Base-by-base conservation (phyloP, 2,113 vertebrate genomes). In the Aldabrachelys gigantea region DNA sequence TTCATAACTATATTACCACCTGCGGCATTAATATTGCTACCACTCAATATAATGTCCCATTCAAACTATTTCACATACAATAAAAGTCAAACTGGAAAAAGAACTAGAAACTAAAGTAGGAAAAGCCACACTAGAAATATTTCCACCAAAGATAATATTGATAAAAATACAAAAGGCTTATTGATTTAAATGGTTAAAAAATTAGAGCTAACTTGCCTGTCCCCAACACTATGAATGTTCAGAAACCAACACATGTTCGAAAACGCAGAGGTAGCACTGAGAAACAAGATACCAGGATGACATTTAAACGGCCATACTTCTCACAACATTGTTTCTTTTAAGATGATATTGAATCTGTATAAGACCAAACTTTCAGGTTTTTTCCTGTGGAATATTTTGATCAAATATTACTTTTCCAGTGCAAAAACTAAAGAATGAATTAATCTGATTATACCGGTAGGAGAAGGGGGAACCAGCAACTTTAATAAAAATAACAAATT, bases 111-210 rank as follows among this genome's bases (percentile, higher is more conserved):
- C 56, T 57, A 56, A 25, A 4, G 24, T 57, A 57, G 56, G 56
- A 24, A 57, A 27, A 27, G 56, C 56, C 25, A 27, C n/a, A 8
- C 3, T 87, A 53, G 65, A 80, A 52, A 75, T 80, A 90, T 94
- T 96, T 92, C 82, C 94, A 47, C 82, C 13, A 85, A 84, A 21
- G 84, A 78, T 90, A 95, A 95, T 84, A 91, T 84, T 89, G 57
- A 91, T 87, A 84, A 94, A n/a, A 93, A 93, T 57, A 79, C 80
- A 89, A 90, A 35, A 10, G 5, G 44, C 14, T 95, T 88, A 89
- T 86, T 90, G 84, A 35, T 14, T 1, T 56, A 94, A 82, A 12
- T 82, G 80, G 47, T n/a, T 50, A 54, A 81, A 69, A 7, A n/a
- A 69, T n/a, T n/a, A 69, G 62, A 31, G 62, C 31, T 69, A 69